Percentiles rank a stretch among this genome's conserved stretches.
Evolutionary conservation across 2,797 vertebrate species (phyloP).

Genomic region (Dendrocincla fuliginosa): DNA sequence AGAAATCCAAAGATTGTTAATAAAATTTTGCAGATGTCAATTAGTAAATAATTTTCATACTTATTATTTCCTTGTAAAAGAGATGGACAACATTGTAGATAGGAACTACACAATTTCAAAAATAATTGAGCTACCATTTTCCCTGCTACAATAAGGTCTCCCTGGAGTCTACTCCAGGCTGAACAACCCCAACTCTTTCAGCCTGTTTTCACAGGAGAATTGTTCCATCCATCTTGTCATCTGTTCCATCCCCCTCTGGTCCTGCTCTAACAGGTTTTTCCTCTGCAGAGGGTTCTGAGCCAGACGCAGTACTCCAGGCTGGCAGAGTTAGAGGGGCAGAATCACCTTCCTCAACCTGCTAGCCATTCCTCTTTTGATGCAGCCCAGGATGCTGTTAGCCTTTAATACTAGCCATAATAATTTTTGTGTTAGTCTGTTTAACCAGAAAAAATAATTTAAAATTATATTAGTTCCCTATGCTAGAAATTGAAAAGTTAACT

Average conservation of each 20-base stretch:
- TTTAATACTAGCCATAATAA: neutral
- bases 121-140: neutral
- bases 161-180: too few species aligned
- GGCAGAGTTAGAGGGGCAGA: too few species aligned
- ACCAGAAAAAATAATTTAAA: neutral
- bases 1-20: neutral
- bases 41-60: constrained; percentile 42
- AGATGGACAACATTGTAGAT: neutral
- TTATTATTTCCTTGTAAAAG: neutral
- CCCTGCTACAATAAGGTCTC: neutral
- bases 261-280: too few species aligned
- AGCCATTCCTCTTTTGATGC: too few species aligned
- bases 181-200: too few species aligned
- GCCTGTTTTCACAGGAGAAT: too few species aligned
- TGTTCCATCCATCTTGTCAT: too few species aligned
- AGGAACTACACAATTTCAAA: neutral
- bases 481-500: neutral
- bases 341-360: too few species aligned
- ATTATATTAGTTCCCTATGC: neutral
- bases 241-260: too few species aligned
- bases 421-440: neutral
- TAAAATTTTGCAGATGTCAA: constrained; percentile 11
- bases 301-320: too few species aligned
- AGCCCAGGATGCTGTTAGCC: too few species aligned
- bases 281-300: too few species aligned